Percentiles rank a stretch among this genome's conserved stretches.
Conservation (phyloP, 2,888 invertebrate species). For the Papilio demoleus region DNA sequence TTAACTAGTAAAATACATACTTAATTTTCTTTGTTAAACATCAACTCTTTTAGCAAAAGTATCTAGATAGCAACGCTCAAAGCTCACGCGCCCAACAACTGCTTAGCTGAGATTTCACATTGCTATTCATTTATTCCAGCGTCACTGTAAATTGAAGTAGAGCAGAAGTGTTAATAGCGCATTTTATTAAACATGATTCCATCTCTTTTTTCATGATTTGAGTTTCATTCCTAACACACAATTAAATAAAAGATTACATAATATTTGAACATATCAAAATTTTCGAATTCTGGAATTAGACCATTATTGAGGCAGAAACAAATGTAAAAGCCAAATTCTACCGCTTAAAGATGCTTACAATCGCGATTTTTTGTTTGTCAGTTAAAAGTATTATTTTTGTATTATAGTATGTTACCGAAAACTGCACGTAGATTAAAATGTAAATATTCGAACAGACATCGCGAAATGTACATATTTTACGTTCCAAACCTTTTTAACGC, state of each 20-base stretch:
- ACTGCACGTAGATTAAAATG: background rate
- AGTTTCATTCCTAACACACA: background rate
- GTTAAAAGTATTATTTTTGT: too few relatives aligned
- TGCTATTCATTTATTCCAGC: conserved; percentile 24
- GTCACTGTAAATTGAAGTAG: conserved; percentile 15
- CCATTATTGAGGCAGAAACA: too few relatives aligned
- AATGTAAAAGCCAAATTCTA: too few relatives aligned
- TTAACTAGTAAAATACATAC: too few relatives aligned
- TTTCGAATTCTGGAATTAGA: too few relatives aligned
- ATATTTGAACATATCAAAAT: too few relatives aligned
- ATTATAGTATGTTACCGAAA: too few relatives aligned
- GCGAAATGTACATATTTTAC: background rate
- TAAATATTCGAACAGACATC: background rate
- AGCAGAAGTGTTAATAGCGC: conserved; percentile 21
- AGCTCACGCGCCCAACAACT: conserved; percentile 10
- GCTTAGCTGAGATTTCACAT: conserved; percentile 16
- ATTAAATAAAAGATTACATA: background rate
- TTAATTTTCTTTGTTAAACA: background rate
- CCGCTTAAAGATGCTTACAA: too few relatives aligned
- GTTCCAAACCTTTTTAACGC: background rate
- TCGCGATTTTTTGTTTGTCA: too few relatives aligned
- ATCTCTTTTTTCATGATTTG: background rate
- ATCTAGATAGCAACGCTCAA: conserved; percentile 2
- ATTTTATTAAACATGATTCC: conserved; percentile 11
- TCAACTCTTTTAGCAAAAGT: background rate